Conservation (phyloP, 2,888 invertebrate genomes). For the Troilus luridus region DNA sequence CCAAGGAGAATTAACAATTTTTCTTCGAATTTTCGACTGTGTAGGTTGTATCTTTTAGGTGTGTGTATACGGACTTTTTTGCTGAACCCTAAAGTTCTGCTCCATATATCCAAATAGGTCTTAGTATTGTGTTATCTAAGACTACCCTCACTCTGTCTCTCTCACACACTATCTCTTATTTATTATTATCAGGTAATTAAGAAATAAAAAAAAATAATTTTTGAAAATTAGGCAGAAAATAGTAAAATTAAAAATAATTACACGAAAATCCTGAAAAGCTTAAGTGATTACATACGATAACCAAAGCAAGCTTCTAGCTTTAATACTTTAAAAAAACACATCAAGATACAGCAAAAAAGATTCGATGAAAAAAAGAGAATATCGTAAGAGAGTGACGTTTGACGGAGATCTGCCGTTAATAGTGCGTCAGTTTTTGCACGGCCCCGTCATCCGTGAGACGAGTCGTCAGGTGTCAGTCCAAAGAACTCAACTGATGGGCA, state of each 20-base stretch:
- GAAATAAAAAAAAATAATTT: too few species aligned
- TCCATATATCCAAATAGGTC: too few species aligned
- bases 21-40: too few species aligned
- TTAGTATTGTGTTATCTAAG: too few species aligned
- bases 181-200: too few species aligned
- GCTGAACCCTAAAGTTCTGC: too few species aligned
- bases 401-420: conserved; percentile 53
- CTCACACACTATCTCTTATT: too few species aligned
- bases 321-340: not conserved
- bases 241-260: not conserved
- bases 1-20: too few species aligned
- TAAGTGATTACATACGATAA: not conserved
- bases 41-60: too few species aligned
- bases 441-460: not conserved
- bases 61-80: too few species aligned
- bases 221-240: too few species aligned
- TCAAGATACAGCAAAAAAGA: not conserved
- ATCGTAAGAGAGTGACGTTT: conserved; percentile 47
- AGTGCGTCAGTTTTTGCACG: conserved; percentile 42
- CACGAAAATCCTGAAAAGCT: not conserved
- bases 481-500: not conserved
- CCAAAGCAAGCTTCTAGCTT: not conserved
- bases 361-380: not conserved
- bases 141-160: too few species aligned
- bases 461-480: conserved; percentile 32